These are phyloP conservation scores for Himalopsyche japonica DNA, from an alignment of 2,888 invertebrate species.

Conservation along the genomic window DNA sequence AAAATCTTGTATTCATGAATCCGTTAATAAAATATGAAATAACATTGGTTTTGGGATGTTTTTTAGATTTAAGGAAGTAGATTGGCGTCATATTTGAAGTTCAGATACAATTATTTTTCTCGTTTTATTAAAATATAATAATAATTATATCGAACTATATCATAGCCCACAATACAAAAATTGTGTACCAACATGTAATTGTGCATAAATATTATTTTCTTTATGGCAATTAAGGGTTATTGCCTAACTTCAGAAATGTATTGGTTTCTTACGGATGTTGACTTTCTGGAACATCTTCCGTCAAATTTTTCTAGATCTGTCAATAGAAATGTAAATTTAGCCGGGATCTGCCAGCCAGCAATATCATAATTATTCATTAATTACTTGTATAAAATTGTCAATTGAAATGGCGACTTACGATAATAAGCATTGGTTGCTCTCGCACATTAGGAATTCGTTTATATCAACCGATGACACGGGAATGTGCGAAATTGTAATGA, in stretches of 20 bases:
- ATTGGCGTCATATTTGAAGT: too few relatives aligned
- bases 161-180: too few relatives aligned
- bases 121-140: too few relatives aligned
- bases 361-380: not conserved
- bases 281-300: not conserved
- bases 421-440: constrained; percentile 89
- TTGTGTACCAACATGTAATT: too few relatives aligned
- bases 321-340: constrained; percentile 9
- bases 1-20: too few relatives aligned
- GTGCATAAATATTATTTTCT: too few relatives aligned
- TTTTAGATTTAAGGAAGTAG: too few relatives aligned
- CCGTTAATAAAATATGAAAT: too few relatives aligned
- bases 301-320: not conserved
- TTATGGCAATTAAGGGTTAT: too few relatives aligned
- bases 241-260: constrained; percentile 7
- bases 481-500: constrained; percentile 90
- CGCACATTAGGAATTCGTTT: constrained; percentile 92
- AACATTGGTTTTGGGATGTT: too few relatives aligned
- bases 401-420: constrained; percentile 87
- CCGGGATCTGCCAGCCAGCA: not conserved
- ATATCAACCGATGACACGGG: constrained; percentile 95
- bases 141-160: too few relatives aligned
- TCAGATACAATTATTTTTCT: too few relatives aligned
- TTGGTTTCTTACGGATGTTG: not conserved
- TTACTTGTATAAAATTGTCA: not conserved